Evolutionary conservation across 2,888 invertebrate species (phyloP).

Genomic region (Capitulum mitella): DNA sequence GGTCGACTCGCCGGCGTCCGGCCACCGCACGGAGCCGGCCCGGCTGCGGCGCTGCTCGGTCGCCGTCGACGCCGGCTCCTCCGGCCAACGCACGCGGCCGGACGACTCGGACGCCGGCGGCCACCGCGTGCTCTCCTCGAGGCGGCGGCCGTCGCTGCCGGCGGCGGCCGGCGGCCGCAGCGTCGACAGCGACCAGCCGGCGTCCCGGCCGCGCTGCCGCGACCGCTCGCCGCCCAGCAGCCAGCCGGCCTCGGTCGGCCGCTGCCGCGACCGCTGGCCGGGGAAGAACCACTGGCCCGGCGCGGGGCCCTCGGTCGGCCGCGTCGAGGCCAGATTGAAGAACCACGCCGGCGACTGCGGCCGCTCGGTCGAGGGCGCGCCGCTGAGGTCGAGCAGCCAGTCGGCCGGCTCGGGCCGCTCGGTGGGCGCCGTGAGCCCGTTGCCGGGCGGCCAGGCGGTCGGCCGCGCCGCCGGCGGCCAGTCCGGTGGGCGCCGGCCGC

Average conservation of each 20-base stretch:
- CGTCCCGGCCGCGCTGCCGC: neutral
- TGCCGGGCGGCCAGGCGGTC: neutral
- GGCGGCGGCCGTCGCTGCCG: neutral
- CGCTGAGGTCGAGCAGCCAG: neutral
- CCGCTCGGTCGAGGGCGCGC: neutral
- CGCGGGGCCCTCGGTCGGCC: neutral
- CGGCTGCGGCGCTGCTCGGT: too few relatives aligned
- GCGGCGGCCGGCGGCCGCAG: neutral
- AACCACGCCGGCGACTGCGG: neutral
- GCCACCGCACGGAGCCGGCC: neutral
- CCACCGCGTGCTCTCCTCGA: neutral
- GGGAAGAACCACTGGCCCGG: neutral
- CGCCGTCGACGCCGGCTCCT: neutral
- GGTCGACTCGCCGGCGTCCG: neutral
- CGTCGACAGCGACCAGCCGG: neutral
- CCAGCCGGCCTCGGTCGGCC: neutral
- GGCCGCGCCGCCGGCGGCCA: constrained; percentile 26
- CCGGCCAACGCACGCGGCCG: neutral
- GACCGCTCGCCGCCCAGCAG: neutral
- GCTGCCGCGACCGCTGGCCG: neutral
- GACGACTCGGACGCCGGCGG: neutral
- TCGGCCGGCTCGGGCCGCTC: neutral
- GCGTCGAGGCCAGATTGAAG: neutral
- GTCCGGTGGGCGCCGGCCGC: constrained; percentile 25
- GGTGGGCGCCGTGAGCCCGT: neutral